Evolutionary conservation across 2,113 vertebrate genomes (phyloP), one percentile per base, ranked within the genome.

Genomic region (Eulacestoma nigropectus): DNA sequence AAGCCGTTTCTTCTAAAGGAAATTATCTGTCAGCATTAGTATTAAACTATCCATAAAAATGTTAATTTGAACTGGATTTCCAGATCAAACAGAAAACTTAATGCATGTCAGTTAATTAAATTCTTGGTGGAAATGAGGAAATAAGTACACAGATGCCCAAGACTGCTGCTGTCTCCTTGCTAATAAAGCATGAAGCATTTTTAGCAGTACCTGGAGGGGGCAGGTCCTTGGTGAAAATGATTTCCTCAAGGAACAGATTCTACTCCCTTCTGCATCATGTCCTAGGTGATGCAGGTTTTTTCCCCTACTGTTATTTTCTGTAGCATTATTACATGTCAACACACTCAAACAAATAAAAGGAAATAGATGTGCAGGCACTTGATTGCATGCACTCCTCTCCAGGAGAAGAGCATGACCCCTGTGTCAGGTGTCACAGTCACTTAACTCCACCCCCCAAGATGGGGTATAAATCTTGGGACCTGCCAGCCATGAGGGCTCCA

Each of bases 11-110:
- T 89, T 88, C 47, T 84, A 21, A 62, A 93, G 70, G 37, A 93
- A 93, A 72, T 59, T 11, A 69, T 91, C 72, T 93, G 60, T 83
- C 68, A 89, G 88, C 56, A 56, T 82, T 85, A 69, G 37, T 77
- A 83, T 87, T 89, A 91, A 78, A 42, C 68, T 69, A 70, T 64
- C 89, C 55, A 86, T 88, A 92, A 92, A 87, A 90, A 94, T 86
- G 64, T 91, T 92, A 72, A 89, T 85, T 89, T 82, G 44, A 90
- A 76, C 56, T 57, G 86, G 89, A 82, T 87, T 95, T 96, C 57
- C 60, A 73, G 86, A 90, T 96, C 93, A 95, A 94, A 96, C 80
- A 84, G 93, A 95, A 96, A 97, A 72, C 49, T 77, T 92, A 94
- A 95, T 96, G 96, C 81, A 82, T 91, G 42, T 56, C 86, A 91